Conservation (phyloP, 1,140 invertebrate genomes). For the Heliconius himera region DNA sequence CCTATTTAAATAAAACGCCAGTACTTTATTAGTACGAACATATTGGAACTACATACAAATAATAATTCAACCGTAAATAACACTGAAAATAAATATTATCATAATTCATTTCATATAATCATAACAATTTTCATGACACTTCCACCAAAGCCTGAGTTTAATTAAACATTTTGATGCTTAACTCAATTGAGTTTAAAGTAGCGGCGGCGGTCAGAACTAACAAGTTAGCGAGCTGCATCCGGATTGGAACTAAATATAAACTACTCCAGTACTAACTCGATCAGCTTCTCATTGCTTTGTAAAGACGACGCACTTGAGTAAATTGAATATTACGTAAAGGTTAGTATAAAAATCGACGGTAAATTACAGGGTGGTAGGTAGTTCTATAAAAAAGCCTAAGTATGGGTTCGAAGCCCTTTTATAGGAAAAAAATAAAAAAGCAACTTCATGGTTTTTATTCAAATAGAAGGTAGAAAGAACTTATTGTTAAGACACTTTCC, state of each 20-base stretch:
- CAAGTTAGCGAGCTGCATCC: constrained; percentile 8
- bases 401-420: too few relatives aligned
- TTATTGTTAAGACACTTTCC: too few relatives aligned
- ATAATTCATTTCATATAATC: not conserved
- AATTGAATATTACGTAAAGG: too few relatives aligned
- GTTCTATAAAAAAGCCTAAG: too few relatives aligned
- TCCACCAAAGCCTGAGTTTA: not conserved
- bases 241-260: not conserved
- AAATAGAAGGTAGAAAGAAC: too few relatives aligned
- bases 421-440: too few relatives aligned
- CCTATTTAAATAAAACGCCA: not conserved
- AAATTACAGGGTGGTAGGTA: too few relatives aligned
- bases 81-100: too few relatives aligned
- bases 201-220: not conserved
- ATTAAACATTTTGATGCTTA: not conserved
- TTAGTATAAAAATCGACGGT: too few relatives aligned
- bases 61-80: too few relatives aligned
- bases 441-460: too few relatives aligned
- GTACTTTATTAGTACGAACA: not conserved
- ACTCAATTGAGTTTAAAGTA: not conserved
- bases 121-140: not conserved
- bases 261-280: not conserved
- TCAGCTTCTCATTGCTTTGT: not conserved
- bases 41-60: too few relatives aligned
- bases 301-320: not conserved